Base-by-base conservation (phyloP, 2,113 vertebrate genomes). In the Anser brachyrhynchus region DNA sequence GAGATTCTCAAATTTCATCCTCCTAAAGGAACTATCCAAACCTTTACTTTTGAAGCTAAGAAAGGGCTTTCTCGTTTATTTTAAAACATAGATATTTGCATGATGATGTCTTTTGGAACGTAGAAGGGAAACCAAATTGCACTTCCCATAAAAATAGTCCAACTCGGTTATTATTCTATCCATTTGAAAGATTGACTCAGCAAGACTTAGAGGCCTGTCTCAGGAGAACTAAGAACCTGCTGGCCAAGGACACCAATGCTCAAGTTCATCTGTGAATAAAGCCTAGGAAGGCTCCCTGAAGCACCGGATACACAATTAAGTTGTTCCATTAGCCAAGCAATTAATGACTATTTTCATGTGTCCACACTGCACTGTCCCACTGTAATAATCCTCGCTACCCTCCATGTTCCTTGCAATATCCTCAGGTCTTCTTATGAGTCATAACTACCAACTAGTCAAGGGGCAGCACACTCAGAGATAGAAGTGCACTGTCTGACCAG, bases 401-500 rank as follows among this genome's bases (percentile, higher is more conserved):
- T 80, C 58, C 73, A 49, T 2, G 12, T 10, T 76, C 72, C 67
- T 55, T 86, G 41, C 44, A 67, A 59, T 5, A 44, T 10, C 71
- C 29, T 61, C 58, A 72, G 55, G 6, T 59, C 49, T 33, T 62
- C 43, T 41, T 14, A 2, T 3, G 16, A 91, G 66, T 17, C 51
- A 19, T 7, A 84, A 49, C 29, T 21, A 41, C 51, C 59, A 66
- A 13, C 6, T 4, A 7, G 37, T n/a, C 57, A 35, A 85, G 49
- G 1, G 23, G 46, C 87, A 79, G 70, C 61, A 20, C 0, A 3
- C 37, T 67, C 5, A 2, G 81, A 74, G 18, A 31, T 1, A 66
- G 46, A 69, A 15, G 22, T 1, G 8, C 23, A 1, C 37, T 14
- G 41, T 29, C 43, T 33, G 52, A 11, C 1, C 0, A 6, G 61